These are phyloP conservation scores for Champsocephalus gunnari DNA, from an alignment of 2,797 vertebrate species.

Conservation along the genomic window DNA sequence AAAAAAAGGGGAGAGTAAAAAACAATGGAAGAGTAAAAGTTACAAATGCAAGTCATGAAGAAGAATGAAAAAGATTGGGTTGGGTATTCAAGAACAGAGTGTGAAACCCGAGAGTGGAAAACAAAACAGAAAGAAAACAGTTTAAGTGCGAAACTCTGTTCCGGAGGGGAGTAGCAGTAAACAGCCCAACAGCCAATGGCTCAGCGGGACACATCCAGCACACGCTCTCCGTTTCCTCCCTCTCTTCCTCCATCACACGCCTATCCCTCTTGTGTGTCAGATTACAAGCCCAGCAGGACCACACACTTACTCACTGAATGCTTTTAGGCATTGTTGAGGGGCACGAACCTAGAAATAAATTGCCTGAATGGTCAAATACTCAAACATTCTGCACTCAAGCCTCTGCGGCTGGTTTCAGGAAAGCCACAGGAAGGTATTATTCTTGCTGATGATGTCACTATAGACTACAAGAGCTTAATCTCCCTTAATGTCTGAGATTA, in stretches of 20 bases:
- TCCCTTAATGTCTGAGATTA: neutral
- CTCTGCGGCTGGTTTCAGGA: slow-evolving; percentile 6
- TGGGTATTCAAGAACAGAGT: neutral
- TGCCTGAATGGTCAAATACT: slow-evolving; percentile 8
- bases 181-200: slow-evolving; percentile 23
- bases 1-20: neutral
- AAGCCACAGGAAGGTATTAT: neutral
- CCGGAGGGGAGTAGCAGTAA: slow-evolving; percentile 74
- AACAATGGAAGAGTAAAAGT: neutral
- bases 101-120: slow-evolving; percentile 15
- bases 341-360: slow-evolving; percentile 32
- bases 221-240: slow-evolving; percentile 21
- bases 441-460: slow-evolving; percentile 1
- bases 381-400: slow-evolving; percentile 7
- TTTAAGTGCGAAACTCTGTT: slow-evolving; percentile 27
- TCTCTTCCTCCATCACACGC: slow-evolving; percentile 38
- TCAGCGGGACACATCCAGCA: slow-evolving; percentile 40
- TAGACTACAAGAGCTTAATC: neutral
- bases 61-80: neutral
- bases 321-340: slow-evolving; percentile 29
- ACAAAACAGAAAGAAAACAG: slow-evolving; percentile 15
- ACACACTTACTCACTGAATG: slow-evolving; percentile 26
- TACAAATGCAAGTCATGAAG: neutral
- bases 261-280: slow-evolving; percentile 48
- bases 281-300: slow-evolving; percentile 60